A percentile compares a stretch with the other conserved stretches of the same genome.
Conservation (phyloP, 2,888 invertebrate genomes). For the Cephus rjabovi region DNA sequence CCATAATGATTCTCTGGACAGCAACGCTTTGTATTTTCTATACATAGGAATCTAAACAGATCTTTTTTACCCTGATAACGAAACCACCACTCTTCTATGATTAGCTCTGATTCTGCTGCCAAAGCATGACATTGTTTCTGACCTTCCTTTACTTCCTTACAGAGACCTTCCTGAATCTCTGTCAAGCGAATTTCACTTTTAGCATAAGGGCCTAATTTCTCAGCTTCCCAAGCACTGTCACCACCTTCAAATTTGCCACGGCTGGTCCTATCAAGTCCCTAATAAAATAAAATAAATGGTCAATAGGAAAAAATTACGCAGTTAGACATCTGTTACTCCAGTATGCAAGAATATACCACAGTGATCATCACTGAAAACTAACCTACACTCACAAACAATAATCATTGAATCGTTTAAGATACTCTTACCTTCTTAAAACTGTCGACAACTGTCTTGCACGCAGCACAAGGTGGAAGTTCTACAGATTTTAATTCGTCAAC, state of each 20-base stretch:
- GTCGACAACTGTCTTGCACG: conserved; percentile 79
- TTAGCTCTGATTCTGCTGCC: conserved; percentile 84
- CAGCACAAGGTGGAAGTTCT: conserved; percentile 80
- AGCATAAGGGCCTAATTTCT: conserved; percentile 84
- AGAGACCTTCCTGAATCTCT: conserved; percentile 91
- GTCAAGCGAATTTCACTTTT: conserved; percentile 90
- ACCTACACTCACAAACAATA: neutral
- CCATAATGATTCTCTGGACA: conserved; percentile 90
- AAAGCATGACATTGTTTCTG: conserved; percentile 86
- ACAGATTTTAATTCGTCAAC: conserved; percentile 62
- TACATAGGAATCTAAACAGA: conserved; percentile 81
- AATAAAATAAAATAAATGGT: conserved; percentile 56
- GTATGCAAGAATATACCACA: neutral
- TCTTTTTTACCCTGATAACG: conserved; percentile 74
- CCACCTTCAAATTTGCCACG: conserved; percentile 93
- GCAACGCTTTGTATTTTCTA: conserved; percentile 80
- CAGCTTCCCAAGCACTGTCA: conserved; percentile 94
- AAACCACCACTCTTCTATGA: conserved; percentile 92
- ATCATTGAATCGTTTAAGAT: neutral
- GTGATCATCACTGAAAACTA: neutral
- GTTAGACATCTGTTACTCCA: neutral
- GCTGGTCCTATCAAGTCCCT: conserved; percentile 85
- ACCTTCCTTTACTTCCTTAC: conserved; percentile 79
- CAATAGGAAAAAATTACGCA: conserved; percentile 27
- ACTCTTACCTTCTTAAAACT: conserved; percentile 76